Conservation (phyloP, 2,888 invertebrate genomes). For the Arenicola marina region DNA sequence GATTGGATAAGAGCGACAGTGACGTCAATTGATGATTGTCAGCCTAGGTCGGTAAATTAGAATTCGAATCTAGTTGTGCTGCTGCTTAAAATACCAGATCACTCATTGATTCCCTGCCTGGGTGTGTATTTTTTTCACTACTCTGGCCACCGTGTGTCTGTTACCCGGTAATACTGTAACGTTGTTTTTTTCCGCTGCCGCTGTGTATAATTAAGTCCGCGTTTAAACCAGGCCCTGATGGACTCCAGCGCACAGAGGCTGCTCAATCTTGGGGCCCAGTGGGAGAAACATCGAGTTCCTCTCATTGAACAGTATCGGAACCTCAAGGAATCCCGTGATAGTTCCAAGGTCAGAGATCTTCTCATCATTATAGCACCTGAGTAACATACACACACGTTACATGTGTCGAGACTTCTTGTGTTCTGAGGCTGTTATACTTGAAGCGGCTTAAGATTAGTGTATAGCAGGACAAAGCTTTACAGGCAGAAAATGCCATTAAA, state of each 20-base stretch:
- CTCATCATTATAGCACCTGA: not conserved
- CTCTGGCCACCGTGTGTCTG: no score
- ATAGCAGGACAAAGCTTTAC: no score
- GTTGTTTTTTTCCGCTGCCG: not conserved
- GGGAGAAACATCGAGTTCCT: constrained; percentile 75
- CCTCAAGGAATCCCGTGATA: constrained; percentile 51
- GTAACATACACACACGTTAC: not conserved
- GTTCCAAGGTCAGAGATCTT: constrained; percentile 43
- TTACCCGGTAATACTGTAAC: not conserved
- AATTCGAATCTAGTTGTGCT: no score
- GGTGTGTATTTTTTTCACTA: no score
- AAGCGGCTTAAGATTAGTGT: no score
- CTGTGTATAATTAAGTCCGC: not conserved
- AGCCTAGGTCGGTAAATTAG: no score
- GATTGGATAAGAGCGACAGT: no score
- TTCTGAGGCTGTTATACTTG: not conserved
- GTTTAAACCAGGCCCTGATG: constrained; percentile 63
- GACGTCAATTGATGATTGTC: no score
- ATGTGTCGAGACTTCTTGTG: not conserved
- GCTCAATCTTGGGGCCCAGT: constrained; percentile 71
- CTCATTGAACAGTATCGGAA: constrained; percentile 68
- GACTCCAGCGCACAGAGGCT: constrained; percentile 70
- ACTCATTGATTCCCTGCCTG: no score
- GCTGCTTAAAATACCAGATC: no score
- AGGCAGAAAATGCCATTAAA: not conserved